Evolutionary conservation across 2,888 invertebrate species (phyloP), one percentile per base, ranked within the genome.

Genomic region (Drosophila meridionalis): DNA sequence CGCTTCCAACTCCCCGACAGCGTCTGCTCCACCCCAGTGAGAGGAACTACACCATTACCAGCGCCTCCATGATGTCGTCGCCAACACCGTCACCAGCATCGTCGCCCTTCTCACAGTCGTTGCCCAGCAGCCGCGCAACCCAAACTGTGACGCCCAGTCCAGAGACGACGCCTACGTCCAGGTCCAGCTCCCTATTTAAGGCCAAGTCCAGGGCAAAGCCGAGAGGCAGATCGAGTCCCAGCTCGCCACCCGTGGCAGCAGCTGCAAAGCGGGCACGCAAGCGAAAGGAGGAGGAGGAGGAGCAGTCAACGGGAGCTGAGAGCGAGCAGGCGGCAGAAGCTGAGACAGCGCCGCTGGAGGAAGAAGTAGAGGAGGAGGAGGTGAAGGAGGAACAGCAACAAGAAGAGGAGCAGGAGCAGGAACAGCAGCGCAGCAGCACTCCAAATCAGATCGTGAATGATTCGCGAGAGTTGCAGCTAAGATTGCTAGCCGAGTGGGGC

Each of bases 401-500:
- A n/a, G 8, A 42, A n/a, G 6, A 28, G 47, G 3, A 47, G 47
- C 8, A 38, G 11, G 5, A 11, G 30, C 0, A 0, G 38, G 4
- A 50, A 1, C n/a, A 12, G 50, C 50, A 3, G 11, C 30, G 60
- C 20, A n/a, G 4, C n/a, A 40, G 40, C 14, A 56, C 34, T 50
- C 32, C 50, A 6, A 32, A 34, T 3, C 50, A 60, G 50, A 40
- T 45, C n/a, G 3, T 43, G 8, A 28, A n/a, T 11, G 56, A 58
- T 2, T 69, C 75, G 1, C 30, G 70, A 34, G 95, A 96, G 91
- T 95, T 96, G 78, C 95, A 95, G 70, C 95, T 94, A 66, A 95
- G 96, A 81, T 93, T 97, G 50, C 92, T 97, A 67, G 96, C 96
- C 1, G 97, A 97, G 89, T 97, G 97, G 97, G 95, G 95, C 76